Base-by-base conservation (phyloP, 2,888 invertebrate genomes). In the Arctia plantaginis region DNA sequence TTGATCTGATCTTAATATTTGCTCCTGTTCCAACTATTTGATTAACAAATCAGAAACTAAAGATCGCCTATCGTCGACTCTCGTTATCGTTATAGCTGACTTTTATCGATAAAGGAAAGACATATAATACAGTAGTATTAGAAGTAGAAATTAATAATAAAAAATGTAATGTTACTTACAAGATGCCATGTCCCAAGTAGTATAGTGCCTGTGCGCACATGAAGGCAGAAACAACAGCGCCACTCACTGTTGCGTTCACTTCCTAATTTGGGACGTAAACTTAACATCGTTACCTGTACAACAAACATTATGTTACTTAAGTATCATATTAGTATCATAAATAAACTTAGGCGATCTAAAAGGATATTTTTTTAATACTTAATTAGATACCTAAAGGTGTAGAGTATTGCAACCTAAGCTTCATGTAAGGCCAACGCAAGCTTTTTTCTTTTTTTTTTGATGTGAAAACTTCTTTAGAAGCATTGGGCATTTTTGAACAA, bases 131-230 rank as follows among this genome's bases (percentile, higher is more conserved):
- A 39, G n/a, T 4, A 6, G n/a, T 59, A 27, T 1, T 27, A 59
- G 47, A 59, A 59, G 15, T 62, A 15, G 18, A 62, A 20, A 41
- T 7, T 1, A 44, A 23, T 41, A 8, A 39, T 23, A 27, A 47
- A n/a, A n/a, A 55, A 27, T 1, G 6, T 12, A 23, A 4, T 27
- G 30, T 20, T 66, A 93, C 97, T 97, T 95, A 98, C 98, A 96
- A 98, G 96, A 93, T 98, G 98, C 98, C 98, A 98, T 91, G 98
- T 96, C 87, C 98, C 98, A 79, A 98, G 96, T 79, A 98, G 95
- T 74, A 98, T 97, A 51, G 98, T 98, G 55, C 97, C 98, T 33
- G 98, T 98, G 77, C 98, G 97, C 70, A 98, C 98, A 93, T 98
- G 98, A 75, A 98, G 96, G 85, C 98, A 98, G 89, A 98, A 97